Conservation (phyloP, 1,140 invertebrate species). For the Agrypnia vestita region DNA sequence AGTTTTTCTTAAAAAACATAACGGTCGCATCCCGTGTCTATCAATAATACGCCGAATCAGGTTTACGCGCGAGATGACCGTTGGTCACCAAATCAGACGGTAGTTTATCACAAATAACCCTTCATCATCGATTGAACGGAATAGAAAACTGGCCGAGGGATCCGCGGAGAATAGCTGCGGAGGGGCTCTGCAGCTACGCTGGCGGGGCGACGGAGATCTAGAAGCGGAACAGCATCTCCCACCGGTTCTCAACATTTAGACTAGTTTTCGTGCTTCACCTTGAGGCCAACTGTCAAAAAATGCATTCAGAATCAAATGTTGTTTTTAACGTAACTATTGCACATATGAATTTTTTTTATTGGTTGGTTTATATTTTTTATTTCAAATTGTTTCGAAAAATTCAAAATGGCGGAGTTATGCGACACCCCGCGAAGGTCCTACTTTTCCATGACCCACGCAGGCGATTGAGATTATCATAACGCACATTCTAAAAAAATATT, state of each 20-base stretch:
- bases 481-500: too few species aligned
- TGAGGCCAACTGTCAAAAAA: too few species aligned
- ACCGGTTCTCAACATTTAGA: constrained; percentile 37
- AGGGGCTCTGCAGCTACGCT: constrained; percentile 19
- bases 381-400: too few species aligned
- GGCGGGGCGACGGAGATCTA: constrained; percentile 43
- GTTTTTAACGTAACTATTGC: too few species aligned
- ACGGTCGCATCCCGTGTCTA: constrained; percentile 49
- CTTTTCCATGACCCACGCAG: too few species aligned
- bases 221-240: constrained; percentile 55
- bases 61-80: constrained; percentile 50
- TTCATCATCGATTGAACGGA: constrained; percentile 58
- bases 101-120: constrained; percentile 57
- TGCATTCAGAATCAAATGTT: too few species aligned
- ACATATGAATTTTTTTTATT: too few species aligned
- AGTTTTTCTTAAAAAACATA: constrained; percentile 45
- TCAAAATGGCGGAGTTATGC: too few species aligned
- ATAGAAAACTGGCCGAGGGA: constrained; percentile 24
- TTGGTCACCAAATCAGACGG: constrained; percentile 51
- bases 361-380: too few species aligned
- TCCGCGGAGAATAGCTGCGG: background rate
- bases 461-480: too few species aligned
- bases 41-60: constrained; percentile 44
- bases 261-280: too few species aligned
- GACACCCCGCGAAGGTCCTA: too few species aligned